phyloP scores from a whole-genome alignment of 1,140 invertebrate species.

The Drusus annulatus region DNA sequence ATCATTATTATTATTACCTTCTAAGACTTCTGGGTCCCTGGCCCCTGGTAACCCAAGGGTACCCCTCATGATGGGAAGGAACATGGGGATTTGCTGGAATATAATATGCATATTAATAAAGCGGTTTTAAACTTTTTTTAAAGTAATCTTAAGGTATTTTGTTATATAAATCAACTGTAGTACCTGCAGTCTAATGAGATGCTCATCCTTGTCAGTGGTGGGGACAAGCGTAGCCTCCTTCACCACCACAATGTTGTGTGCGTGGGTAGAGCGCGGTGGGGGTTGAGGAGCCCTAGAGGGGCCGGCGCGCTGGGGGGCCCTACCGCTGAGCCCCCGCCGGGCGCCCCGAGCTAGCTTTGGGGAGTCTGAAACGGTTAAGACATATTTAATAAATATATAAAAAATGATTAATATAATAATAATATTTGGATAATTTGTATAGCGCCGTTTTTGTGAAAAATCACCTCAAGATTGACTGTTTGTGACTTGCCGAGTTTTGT shows the following conservation, averaged over 20 bases:
- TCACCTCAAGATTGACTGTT: no score
- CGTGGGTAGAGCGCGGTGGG: slow-evolving; percentile 56
- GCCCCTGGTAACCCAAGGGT: slow-evolving; percentile 89
- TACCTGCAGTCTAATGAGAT: slow-evolving; percentile 84
- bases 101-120: no score
- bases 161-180: no score
- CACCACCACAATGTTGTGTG: slow-evolving; percentile 88
- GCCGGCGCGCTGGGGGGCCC: slow-evolving; percentile 1
- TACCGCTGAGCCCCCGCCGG: slow-evolving; percentile 53
- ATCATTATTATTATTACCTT: slow-evolving; percentile 81
- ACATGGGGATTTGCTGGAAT: slow-evolving; percentile 86
- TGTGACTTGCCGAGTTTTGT: no score
- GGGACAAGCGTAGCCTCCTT: slow-evolving; percentile 77
- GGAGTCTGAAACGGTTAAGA: slow-evolving; percentile 73
- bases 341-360: slow-evolving; percentile 75
- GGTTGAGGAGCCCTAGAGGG: slow-evolving; percentile 53
- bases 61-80: slow-evolving; percentile 92
- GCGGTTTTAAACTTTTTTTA: no score
- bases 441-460: no score
- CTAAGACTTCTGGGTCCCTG: slow-evolving; percentile 89
- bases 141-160: no score
- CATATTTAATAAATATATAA: no score
- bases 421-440: no score
- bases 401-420: no score
- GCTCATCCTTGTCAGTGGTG: slow-evolving; percentile 83